Conservation (phyloP, 2,888 invertebrate species). For the Drosophila cracens region DNA sequence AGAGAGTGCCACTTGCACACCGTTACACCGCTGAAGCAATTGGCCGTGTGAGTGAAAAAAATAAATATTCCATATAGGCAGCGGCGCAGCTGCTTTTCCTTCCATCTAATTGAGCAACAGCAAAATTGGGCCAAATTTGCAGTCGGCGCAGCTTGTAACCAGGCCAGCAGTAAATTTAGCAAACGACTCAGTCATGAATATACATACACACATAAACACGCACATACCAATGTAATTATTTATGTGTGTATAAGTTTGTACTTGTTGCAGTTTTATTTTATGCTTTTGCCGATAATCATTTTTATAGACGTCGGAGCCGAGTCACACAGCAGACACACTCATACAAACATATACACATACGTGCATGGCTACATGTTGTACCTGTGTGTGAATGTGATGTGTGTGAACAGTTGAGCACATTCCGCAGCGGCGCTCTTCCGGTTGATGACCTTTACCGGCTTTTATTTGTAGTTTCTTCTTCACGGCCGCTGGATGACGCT, state of each 20-base stretch:
- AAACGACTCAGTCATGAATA: slow-evolving; percentile 70
- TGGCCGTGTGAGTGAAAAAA: slow-evolving; percentile 50
- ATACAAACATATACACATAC: neutral
- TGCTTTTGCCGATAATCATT: slow-evolving; percentile 56
- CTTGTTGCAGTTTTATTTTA: slow-evolving; percentile 35
- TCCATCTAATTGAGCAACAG: slow-evolving; percentile 67
- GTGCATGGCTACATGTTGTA: neutral
- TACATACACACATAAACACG: slow-evolving; percentile 46
- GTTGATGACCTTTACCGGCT: slow-evolving; percentile 84
- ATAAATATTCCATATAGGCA: slow-evolving; percentile 59
- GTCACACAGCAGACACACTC: slow-evolving; percentile 34
- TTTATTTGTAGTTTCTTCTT: slow-evolving; percentile 66
- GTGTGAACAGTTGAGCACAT: slow-evolving; percentile 40
- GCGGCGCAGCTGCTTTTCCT: slow-evolving; percentile 28
- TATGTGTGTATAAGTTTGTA: slow-evolving; percentile 6
- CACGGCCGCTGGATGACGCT: slow-evolving; percentile 36
- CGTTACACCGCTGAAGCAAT: slow-evolving; percentile 37
- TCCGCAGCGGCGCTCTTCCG: slow-evolving; percentile 75
- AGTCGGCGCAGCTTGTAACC: slow-evolving; percentile 69
- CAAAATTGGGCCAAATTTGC: slow-evolving; percentile 80
- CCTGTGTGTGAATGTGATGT: neutral
- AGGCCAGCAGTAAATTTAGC: slow-evolving; percentile 76
- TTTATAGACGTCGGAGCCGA: slow-evolving; percentile 35
- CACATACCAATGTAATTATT: neutral
- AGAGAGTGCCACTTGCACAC: slow-evolving; percentile 37